Evolutionary conservation across 2,113 vertebrate genomes (phyloP).

Genomic region (Hassar affinis): DNA sequence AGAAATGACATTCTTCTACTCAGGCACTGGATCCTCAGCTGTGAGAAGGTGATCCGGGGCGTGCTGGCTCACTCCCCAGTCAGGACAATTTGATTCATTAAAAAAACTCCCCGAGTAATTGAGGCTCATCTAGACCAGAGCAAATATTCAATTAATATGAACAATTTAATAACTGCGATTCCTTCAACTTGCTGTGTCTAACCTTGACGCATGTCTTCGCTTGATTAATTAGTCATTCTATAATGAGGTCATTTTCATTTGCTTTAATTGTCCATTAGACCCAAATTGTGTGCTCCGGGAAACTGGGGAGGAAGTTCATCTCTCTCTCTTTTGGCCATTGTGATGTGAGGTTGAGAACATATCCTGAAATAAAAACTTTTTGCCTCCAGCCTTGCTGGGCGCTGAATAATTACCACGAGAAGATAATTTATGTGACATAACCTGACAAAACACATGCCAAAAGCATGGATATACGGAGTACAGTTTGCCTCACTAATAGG

Average conservation of each 20-base stretch:
- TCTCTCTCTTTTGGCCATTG: not conserved
- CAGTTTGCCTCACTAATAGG: not conserved
- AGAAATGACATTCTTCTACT: slow-evolving; percentile 37
- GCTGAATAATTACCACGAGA: not conserved
- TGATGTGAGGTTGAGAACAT: slow-evolving; percentile 33
- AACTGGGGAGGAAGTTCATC: slow-evolving; percentile 14
- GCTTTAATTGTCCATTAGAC: slow-evolving; percentile 70
- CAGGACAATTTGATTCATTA: slow-evolving; percentile 66
- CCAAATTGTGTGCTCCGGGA: slow-evolving; percentile 38
- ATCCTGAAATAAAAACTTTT: not conserved
- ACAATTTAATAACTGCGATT: slow-evolving; percentile 70
- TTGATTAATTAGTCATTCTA: slow-evolving; percentile 70
- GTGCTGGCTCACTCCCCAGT: slow-evolving; percentile 45
- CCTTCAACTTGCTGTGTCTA: slow-evolving; percentile 56
- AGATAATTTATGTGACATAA: not conserved
- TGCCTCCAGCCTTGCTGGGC: not conserved
- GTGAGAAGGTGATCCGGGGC: slow-evolving; percentile 30
- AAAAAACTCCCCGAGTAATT: slow-evolving; percentile 69
- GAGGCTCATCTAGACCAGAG: slow-evolving; percentile 67
- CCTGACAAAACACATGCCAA: not conserved
- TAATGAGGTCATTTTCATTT: slow-evolving; percentile 73
- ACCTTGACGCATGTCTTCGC: slow-evolving; percentile 58
- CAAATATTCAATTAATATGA: slow-evolving; percentile 73
- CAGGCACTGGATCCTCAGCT: slow-evolving; percentile 26
- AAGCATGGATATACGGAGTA: not conserved